Base-by-base conservation (phyloP, 2,888 invertebrate species). In the Sacculina carcini region DNA sequence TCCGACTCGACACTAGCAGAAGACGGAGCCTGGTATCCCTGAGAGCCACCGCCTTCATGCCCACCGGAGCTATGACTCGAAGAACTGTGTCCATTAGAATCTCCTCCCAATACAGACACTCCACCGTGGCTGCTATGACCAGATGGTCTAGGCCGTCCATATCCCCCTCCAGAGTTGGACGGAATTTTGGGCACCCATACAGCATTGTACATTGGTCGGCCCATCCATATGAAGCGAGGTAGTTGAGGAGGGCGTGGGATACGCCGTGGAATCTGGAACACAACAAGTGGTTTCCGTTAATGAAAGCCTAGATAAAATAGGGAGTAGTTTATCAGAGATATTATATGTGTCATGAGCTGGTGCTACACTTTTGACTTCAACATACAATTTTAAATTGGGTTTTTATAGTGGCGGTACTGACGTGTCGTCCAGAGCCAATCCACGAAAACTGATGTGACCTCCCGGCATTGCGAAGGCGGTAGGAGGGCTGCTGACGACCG, bases 191-290 rank as follows among this genome's bases (percentile, higher is more conserved):
- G 44, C 16, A 44, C 44, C 44, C 44, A 44, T 28, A 44, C 29
- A 19, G 44, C 44, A 19, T 44, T 44, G 44, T 44, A 44, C 44
- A 44, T 44, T 16, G 44, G 44, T 10, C 44, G 44, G 16, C 44
- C 44, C 44, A 44, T 44, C 44, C 44, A 44, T 16, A 44, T 19
- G 44, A 44, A 44, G 28, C 29, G 26, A 10, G 44, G 44, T 19
- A 44, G 44, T 26, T 44, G 44, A 16, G 44, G 44, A 9, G 44
- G 44, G 1, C 44, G 28, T 10, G 44, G 44, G 28, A 44, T 28
- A 19, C 29, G 12, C 9, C 28, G 9, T 2, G 44, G 44, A 28
- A 44, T 19, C 44, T 44, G 44, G 5, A 1, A 16, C 2, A 28
- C 26, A 28, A 28, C 14, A 14, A 10, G n/a, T 5, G 34, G 3